Percentiles rank a stretch among this genome's conserved stretches.
Evolutionary conservation across 2,888 invertebrate species (phyloP).

Genomic region (Yponomeuta malinellus): DNA sequence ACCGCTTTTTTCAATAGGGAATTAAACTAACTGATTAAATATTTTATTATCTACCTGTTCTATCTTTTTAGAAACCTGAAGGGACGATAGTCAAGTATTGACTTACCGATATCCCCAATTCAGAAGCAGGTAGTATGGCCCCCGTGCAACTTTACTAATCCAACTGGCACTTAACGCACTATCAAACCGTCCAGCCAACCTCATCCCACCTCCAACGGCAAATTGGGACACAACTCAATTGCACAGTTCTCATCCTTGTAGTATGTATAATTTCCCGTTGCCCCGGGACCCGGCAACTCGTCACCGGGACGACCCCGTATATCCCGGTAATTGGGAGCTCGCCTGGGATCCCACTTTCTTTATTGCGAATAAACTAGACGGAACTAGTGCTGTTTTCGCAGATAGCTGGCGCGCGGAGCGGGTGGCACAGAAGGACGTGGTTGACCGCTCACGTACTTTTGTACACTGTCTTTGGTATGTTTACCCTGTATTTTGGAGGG

Average conservation of each 20-base stretch:
- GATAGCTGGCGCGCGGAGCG: constrained; percentile 10
- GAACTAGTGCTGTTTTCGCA: constrained; percentile 59
- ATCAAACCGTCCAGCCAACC: neutral
- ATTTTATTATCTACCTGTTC: too few relatives aligned
- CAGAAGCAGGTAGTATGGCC: too few relatives aligned
- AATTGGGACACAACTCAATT: neutral
- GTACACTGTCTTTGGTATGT: too few relatives aligned
- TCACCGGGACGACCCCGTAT: constrained; percentile 71
- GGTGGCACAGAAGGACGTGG: neutral
- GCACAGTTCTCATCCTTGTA: constrained; percentile 26
- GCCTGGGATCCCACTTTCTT: constrained; percentile 74
- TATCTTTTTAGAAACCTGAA: too few relatives aligned
- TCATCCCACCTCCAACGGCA: neutral
- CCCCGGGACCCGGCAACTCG: constrained; percentile 57
- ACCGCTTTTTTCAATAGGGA: too few relatives aligned
- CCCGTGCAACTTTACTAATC: neutral
- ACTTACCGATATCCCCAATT: too few relatives aligned
- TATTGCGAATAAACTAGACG: constrained; percentile 73
- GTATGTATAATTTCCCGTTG: constrained; percentile 62
- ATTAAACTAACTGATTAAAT: too few relatives aligned
- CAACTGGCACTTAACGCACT: neutral
- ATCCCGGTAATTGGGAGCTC: constrained; percentile 74
- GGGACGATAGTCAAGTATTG: too few relatives aligned
- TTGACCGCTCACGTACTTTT: too few relatives aligned
- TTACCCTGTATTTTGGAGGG: too few relatives aligned